Percentiles rank a stretch among this genome's conserved stretches.
Evolutionary conservation across 1,140 invertebrate genomes (phyloP).

Genomic region (Cydia strobilella): DNA sequence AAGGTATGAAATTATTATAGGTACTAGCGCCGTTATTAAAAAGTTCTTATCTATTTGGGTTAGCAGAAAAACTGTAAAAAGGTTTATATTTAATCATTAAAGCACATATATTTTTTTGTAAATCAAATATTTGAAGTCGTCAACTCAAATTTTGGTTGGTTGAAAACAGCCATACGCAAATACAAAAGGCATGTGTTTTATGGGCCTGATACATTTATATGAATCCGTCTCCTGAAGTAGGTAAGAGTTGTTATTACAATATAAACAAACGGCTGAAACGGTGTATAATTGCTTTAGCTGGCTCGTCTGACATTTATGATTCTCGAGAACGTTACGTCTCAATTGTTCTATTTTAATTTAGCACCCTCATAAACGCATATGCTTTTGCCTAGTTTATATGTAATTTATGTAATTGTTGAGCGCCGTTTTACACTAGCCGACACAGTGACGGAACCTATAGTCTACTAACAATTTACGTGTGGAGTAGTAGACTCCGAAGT

Average conservation of each 20-base stretch:
- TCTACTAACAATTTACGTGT: background rate
- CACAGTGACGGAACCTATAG: background rate
- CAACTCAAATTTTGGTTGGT: too few species aligned
- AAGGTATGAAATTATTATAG: too few species aligned
- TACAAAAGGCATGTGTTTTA: too few species aligned
- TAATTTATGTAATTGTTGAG: background rate
- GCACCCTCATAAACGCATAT: constrained; percentile 14
- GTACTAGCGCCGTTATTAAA: too few species aligned
- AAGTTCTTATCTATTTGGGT: too few species aligned
- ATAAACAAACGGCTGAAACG: background rate
- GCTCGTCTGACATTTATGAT: constrained; percentile 17
- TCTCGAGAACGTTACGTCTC: constrained; percentile 6
- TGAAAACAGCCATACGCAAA: too few species aligned
- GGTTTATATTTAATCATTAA: too few species aligned
- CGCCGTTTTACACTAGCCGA: background rate
- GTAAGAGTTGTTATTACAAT: background rate
- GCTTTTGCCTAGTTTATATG: background rate
- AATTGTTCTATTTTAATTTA: constrained; percentile 31
- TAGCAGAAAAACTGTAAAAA: too few species aligned
- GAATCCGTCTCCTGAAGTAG: background rate
- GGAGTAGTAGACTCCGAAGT: too few species aligned
- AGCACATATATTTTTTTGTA: too few species aligned
- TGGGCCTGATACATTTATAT: too few species aligned
- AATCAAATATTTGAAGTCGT: too few species aligned
- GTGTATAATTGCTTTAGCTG: constrained; percentile 25